A percentile compares a stretch with the other conserved stretches of the same genome.
phyloP scores from a whole-genome alignment of 2,797 vertebrate species.

The Lutjanus argentimaculatus region DNA sequence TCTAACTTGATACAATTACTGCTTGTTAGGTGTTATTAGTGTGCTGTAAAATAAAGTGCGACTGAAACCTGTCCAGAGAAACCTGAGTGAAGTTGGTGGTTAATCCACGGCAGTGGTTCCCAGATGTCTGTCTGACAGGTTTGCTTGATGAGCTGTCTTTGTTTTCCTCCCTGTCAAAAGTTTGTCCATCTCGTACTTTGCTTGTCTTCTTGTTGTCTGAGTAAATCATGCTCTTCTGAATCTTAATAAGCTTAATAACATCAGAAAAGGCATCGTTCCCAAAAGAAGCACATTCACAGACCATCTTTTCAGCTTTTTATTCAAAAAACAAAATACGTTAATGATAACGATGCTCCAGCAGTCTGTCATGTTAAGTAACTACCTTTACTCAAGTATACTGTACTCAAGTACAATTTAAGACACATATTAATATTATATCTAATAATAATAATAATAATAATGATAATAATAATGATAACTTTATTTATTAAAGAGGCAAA shows the following conservation, averaged over 20 bases:
- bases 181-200: conserved; percentile 14
- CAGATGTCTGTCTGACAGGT: not conserved
- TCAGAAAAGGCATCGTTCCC: not conserved
- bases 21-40: too few species aligned
- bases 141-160: conserved; percentile 1
- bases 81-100: not conserved
- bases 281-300: not conserved
- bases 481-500: too few species aligned
- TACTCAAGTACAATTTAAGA: too few species aligned
- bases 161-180: conserved; percentile 9
- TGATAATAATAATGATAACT: too few species aligned
- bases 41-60: too few species aligned
- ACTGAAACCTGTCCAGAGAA: not conserved
- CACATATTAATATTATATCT: too few species aligned
- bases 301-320: not conserved
- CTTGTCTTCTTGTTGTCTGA: conserved; percentile 6
- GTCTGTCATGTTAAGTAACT: too few species aligned
- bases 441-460: too few species aligned
- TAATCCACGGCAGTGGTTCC: not conserved
- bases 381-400: too few species aligned
- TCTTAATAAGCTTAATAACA: not conserved
- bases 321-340: too few species aligned
- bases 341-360: too few species aligned
- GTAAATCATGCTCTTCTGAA: conserved; percentile 25
- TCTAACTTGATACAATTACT: too few species aligned